phyloP scores from a whole-genome alignment of 1,140 invertebrate species.

The Ladona fulva region DNA sequence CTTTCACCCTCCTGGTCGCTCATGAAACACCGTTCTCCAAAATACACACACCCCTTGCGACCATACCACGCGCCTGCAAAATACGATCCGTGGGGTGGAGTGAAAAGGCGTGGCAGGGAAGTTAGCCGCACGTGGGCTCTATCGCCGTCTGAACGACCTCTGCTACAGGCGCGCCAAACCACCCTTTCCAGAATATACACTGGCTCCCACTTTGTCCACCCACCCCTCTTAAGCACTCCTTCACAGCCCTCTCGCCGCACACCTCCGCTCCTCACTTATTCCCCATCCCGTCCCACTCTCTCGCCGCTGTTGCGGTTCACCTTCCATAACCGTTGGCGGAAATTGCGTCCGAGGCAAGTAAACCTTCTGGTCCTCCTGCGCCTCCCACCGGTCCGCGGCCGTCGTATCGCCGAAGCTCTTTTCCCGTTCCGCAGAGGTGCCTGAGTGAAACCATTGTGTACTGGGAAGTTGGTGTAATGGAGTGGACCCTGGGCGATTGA shows the following conservation, averaged over 20 bases:
- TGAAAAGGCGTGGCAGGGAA: neutral
- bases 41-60: too few species aligned
- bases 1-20: too few species aligned
- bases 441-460: too few species aligned
- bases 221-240: neutral
- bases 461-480: too few species aligned
- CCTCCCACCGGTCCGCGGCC: too few species aligned
- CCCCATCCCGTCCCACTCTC: neutral
- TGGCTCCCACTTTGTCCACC: neutral
- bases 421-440: too few species aligned
- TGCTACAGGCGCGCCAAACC: neutral
- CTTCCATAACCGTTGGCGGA: slow-evolving; percentile 7
- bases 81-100: neutral
- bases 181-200: neutral
- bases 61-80: too few species aligned
- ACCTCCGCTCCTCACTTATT: neutral
- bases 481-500: too few species aligned
- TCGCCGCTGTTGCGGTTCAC: neutral
- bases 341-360: neutral
- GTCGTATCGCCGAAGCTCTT: too few species aligned
- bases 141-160: neutral
- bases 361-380: too few species aligned
- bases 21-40: too few species aligned
- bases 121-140: neutral
- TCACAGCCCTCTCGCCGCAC: neutral